Evolutionary conservation across 2,113 vertebrate genomes (phyloP), one percentile per base, ranked within the genome.

Genomic region (Hiodon tergisus): DNA sequence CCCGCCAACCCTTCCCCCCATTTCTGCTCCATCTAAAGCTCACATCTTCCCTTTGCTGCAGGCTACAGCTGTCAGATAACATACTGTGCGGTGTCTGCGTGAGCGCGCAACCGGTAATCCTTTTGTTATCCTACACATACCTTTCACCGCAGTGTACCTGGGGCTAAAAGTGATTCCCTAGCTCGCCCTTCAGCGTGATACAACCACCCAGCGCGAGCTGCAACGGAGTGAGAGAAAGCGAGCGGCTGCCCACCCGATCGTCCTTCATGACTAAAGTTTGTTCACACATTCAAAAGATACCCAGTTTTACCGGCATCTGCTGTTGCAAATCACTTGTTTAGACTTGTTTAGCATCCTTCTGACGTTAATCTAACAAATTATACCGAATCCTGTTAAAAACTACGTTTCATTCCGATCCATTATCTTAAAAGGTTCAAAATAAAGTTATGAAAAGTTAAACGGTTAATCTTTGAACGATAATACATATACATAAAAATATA

Each of bases 11-110:
- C 61, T 11, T 55, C 61, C 72, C 72, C 61, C 72, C 59, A 46
- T 14, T 48, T 46, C 59, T 8, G 6, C 61, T 13, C 60, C 17
- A 62, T 31, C n/a, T 51, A 10, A 50, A 62, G 60, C 61, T 10
- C 60, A 65, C 72, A 61, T 65, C 51, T 17, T 65, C 50, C 48
- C 72, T n/a, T 61, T 65, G 17, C 72, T 65, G 72, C 72, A 73
- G 50, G 51, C 72, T 65, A 54, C 47, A 65, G 61, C 71, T 63
- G 71, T 60, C 48, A 72, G 71, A 48, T 9, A 50, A 51, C 60
- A 48, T 66, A 13, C 55, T 69, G 67, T 4, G 57, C 46, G 17
- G 69, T 9, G 52, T 71, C 59, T 63, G 52, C 31, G 16, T 52
- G 10, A 46, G 61, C 17, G 59, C 6, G 11, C 72, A 13, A 52